Evolutionary conservation across 2,888 invertebrate species (phyloP).

Genomic region (Lamellibrachia columna): DNA sequence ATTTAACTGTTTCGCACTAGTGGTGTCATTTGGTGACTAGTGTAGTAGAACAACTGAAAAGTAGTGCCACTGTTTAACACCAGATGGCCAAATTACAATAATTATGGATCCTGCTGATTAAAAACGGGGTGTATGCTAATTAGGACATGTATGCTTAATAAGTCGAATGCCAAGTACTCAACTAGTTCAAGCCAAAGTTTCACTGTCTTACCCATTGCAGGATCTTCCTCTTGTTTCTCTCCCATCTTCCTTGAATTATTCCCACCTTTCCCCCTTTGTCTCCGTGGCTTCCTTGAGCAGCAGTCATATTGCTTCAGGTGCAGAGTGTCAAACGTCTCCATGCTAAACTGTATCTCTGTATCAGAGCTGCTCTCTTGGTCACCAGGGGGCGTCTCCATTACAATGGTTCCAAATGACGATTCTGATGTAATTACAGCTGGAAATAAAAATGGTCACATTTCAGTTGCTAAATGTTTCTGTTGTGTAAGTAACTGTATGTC

Average conservation of each 20-base stretch:
- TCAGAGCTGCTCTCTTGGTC: constrained; percentile 12
- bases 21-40: too few species aligned
- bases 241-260: constrained; percentile 21
- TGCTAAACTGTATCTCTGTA: background rate
- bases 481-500: background rate
- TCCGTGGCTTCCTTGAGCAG: background rate
- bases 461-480: background rate
- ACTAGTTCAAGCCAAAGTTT: background rate
- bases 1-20: too few species aligned
- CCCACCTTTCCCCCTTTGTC: background rate
- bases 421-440: background rate
- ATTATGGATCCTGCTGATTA: too few species aligned
- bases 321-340: background rate
- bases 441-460: background rate
- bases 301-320: background rate
- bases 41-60: too few species aligned
- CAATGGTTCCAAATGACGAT: background rate
- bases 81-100: background rate
- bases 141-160: background rate
- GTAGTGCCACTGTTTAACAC: background rate
- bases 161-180: background rate
- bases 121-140: too few species aligned
- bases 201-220: background rate
- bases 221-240: constrained; percentile 9
- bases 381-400: background rate